These are phyloP conservation scores for Diarsia dahlii DNA, from an alignment of 2,888 invertebrate genomes.

Conservation along the genomic window DNA sequence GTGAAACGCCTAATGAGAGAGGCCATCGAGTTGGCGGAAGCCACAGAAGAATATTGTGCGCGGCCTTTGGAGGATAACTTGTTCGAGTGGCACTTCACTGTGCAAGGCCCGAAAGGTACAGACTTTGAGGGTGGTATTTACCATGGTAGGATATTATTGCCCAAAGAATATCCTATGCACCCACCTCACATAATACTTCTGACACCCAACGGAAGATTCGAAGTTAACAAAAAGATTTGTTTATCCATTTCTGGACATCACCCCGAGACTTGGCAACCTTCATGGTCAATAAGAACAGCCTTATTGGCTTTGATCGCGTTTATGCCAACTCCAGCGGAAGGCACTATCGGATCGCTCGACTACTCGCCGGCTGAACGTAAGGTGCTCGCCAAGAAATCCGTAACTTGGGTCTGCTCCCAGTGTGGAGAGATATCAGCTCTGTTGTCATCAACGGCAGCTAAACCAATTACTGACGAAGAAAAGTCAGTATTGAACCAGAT, in stretches of 20 bases:
- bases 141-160: slow-evolving; percentile 97
- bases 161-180: slow-evolving; percentile 99
- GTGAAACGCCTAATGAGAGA: slow-evolving; percentile 98
- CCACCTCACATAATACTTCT: slow-evolving; percentile 98
- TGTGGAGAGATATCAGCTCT: slow-evolving; percentile 85
- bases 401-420: slow-evolving; percentile 81
- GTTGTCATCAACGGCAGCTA: slow-evolving; percentile 86
- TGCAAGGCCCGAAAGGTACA: slow-evolving; percentile 96
- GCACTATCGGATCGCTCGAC: slow-evolving; percentile 97
- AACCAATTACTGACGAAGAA: slow-evolving; percentile 88
- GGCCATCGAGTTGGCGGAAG: slow-evolving; percentile 95
- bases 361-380: slow-evolving; percentile 96
- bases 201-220: slow-evolving; percentile 98
- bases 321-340: slow-evolving; percentile 97
- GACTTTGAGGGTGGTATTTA: slow-evolving; percentile 98
- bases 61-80: slow-evolving; percentile 98
- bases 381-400: slow-evolving; percentile 94
- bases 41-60: slow-evolving; percentile 97
- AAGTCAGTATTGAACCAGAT: slow-evolving; percentile 87
- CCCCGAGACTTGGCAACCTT: slow-evolving; percentile 99
- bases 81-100: slow-evolving; percentile 99
- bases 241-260: slow-evolving; percentile 98
- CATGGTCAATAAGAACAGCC: slow-evolving; percentile 98
- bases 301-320: slow-evolving; percentile 97
- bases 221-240: slow-evolving; percentile 98